phyloP scores from a whole-genome alignment of 2,113 vertebrate genomes.

The Pituophis catenifer region DNA sequence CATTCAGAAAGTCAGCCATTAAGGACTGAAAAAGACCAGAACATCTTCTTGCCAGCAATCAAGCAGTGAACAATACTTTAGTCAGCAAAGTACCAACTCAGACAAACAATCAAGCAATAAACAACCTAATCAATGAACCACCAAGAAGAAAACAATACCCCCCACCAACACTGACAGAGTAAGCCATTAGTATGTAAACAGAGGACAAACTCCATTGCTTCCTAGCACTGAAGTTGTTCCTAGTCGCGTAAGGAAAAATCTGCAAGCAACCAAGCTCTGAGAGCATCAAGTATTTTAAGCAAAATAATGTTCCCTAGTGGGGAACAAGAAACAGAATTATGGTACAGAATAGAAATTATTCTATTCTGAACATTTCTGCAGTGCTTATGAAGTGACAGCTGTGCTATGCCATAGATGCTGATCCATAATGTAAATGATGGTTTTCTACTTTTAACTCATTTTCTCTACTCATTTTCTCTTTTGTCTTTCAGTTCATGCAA shows the following conservation, averaged over 20 bases:
- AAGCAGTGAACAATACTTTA: not conserved
- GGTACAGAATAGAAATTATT: not conserved
- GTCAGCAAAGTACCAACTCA: not conserved
- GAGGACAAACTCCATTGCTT: not conserved
- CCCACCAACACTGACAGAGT: not conserved
- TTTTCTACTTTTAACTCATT: not conserved
- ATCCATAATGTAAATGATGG: not conserved
- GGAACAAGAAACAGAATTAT: not conserved
- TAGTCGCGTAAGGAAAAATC: not conserved
- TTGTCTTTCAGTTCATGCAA: slow-evolving; percentile 36
- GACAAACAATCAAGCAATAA: not conserved
- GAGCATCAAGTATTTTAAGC: not conserved
- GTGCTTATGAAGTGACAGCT: not conserved
- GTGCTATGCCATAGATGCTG: not conserved
- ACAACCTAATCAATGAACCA: not conserved
- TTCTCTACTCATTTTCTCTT: not conserved
- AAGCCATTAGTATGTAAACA: not conserved
- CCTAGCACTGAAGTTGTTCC: not conserved
- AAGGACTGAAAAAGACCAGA: not conserved
- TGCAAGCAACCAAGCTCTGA: not conserved
- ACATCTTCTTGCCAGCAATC: not conserved
- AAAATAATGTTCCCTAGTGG: not conserved
- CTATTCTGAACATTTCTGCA: not conserved
- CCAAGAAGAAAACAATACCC: not conserved
- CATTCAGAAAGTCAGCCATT: too few species aligned